Evolutionary conservation across 1,140 invertebrate species (phyloP).

Genomic region (Augochlora pura): DNA sequence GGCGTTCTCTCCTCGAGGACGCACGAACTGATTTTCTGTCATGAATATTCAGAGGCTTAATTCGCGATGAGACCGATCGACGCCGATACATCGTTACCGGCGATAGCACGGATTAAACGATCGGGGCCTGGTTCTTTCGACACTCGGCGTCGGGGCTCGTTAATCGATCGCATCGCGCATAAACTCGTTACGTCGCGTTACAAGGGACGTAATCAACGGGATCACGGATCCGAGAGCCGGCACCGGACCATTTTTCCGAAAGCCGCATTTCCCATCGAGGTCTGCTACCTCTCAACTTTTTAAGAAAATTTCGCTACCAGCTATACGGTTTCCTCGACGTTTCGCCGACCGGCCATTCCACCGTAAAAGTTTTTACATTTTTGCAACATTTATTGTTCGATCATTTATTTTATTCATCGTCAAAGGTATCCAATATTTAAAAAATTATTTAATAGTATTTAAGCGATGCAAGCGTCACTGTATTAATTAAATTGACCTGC

Average conservation of each 20-base stretch:
- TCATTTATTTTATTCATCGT: too few species aligned
- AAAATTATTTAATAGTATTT: too few species aligned
- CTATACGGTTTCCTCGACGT: too few species aligned
- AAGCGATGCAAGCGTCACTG: too few species aligned
- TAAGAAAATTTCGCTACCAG: too few species aligned
- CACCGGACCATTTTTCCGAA: not conserved
- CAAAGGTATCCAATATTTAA: too few species aligned
- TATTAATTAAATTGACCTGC: too few species aligned
- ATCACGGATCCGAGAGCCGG: not conserved
- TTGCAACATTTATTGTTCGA: too few species aligned
- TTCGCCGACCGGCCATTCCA: too few species aligned
- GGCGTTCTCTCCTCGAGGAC: not conserved
- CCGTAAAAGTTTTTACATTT: too few species aligned
- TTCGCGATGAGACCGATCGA: conserved; percentile 44
- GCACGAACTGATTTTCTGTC: conserved; percentile 28
- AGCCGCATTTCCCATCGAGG: not conserved
- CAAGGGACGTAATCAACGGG: conserved; percentile 13
- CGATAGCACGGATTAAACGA: conserved; percentile 40
- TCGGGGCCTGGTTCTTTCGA: conserved; percentile 33
- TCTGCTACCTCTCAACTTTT: too few species aligned
- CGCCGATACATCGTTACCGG: conserved; percentile 39
- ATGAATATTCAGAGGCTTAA: conserved; percentile 51
- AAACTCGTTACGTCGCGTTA: conserved; percentile 27
- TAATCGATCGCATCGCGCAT: conserved; percentile 33
- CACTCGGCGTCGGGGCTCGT: conserved; percentile 9